A percentile compares a stretch with the other conserved stretches of the same genome.
phyloP scores from a whole-genome alignment of 2,888 invertebrate species.

The Brachyopa scutellaris region DNA sequence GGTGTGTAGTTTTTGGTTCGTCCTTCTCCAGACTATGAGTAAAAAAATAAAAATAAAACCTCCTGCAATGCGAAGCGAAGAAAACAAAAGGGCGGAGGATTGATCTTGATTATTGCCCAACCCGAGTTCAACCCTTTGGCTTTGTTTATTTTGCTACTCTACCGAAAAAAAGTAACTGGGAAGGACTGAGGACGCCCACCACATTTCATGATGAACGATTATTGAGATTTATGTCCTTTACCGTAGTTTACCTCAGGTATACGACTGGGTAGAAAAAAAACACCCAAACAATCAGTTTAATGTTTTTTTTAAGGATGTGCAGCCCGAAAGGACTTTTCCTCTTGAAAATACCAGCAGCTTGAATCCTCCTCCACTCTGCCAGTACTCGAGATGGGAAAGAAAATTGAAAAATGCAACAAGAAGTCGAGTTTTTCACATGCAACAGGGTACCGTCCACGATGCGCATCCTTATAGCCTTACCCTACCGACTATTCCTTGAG shows the following conservation, averaged over 20 bases:
- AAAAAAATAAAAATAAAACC: conserved; percentile 1
- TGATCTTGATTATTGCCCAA: conserved; percentile 54
- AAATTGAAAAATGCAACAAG: conserved; percentile 60
- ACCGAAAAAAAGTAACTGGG: not conserved
- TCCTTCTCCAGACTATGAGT: conserved; percentile 15
- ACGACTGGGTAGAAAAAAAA: conserved; percentile 3
- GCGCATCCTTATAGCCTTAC: not conserved
- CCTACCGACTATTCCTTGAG: conserved; percentile 17
- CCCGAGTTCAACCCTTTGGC: conserved; percentile 45
- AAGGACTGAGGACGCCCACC: conserved; percentile 26
- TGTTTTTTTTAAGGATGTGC: not conserved
- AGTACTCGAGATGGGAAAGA: conserved; percentile 26
- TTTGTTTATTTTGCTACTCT: conserved; percentile 25
- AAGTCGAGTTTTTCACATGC: conserved; percentile 45
- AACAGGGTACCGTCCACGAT: conserved; percentile 46
- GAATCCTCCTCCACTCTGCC: not conserved
- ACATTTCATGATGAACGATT: conserved; percentile 78
- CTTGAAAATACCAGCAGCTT: not conserved
- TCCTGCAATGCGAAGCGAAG: not conserved
- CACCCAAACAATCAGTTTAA: conserved; percentile 45
- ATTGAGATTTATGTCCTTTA: conserved; percentile 80
- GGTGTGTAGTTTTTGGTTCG: conserved; percentile 26
- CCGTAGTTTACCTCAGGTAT: conserved; percentile 37
- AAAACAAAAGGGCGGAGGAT: conserved; percentile 27
- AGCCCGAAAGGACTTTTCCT: not conserved